phyloP scores from a whole-genome alignment of 2,888 invertebrate species.

The Chrysopilus asiliformis region DNA sequence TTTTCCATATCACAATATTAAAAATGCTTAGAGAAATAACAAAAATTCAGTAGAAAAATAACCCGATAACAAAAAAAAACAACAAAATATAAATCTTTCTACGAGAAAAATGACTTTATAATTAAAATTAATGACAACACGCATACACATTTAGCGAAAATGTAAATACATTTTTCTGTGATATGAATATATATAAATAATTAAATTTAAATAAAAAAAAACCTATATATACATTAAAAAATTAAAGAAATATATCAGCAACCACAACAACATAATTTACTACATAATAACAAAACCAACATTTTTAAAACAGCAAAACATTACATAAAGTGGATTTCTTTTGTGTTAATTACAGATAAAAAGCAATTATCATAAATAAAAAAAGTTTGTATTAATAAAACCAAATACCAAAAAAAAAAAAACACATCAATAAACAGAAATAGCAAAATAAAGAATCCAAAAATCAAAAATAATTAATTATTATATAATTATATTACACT shows the following conservation, averaged over 20 bases:
- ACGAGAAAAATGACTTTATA: slow-evolving; percentile 7
- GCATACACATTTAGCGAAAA: slow-evolving; percentile 13
- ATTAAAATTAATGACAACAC: slow-evolving; percentile 4
- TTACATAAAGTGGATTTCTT: not conserved
- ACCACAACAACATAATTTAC: not conserved
- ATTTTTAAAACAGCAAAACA: slow-evolving; percentile 1
- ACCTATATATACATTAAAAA: slow-evolving; percentile 7
- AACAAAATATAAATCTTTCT: too few species aligned
- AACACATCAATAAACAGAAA: not conserved
- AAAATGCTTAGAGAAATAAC: too few species aligned
- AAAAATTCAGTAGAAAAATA: too few species aligned
- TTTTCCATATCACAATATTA: too few species aligned
- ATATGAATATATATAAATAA: slow-evolving; percentile 11
- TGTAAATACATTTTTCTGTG: slow-evolving; percentile 16
- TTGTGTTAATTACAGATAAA: not conserved
- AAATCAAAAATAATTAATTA: slow-evolving; percentile 4
- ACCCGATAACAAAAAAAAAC: too few species aligned
- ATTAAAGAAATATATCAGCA: slow-evolving; percentile 4
- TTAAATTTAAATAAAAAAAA: not conserved
- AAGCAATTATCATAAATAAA: not conserved
- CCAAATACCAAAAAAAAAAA: slow-evolving; percentile 4
- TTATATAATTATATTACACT: not conserved
- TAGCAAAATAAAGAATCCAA: slow-evolving; percentile 1
- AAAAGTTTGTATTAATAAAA: slow-evolving; percentile 5
- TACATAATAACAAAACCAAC: not conserved